phyloP scores from a whole-genome alignment of 2,797 vertebrate genomes.

The Falco cherrug region DNA sequence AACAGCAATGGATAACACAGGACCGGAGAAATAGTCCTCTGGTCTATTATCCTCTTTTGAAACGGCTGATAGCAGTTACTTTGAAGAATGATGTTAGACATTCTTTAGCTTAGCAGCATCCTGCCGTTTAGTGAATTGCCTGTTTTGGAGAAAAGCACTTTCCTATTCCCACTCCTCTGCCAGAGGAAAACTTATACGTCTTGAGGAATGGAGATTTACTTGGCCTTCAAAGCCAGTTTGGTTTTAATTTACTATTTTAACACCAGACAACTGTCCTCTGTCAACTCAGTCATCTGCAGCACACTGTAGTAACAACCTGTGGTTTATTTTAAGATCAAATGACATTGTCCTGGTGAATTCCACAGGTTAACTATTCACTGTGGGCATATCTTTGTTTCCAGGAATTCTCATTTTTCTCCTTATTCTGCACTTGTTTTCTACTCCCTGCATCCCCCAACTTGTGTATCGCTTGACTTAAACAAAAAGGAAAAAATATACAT shows the following conservation, averaged over 20 bases:
- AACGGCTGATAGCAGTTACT: neutral
- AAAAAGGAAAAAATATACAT: neutral
- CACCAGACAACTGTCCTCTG: neutral
- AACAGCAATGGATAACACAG: fast-evolving
- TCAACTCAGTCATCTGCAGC: neutral
- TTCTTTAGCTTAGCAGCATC: neutral
- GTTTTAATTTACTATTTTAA: neutral
- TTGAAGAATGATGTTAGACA: neutral
- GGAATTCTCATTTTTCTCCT: neutral
- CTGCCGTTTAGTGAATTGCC: neutral
- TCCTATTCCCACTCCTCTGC: neutral
- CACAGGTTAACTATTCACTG: neutral
- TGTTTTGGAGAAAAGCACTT: neutral
- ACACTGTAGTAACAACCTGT: neutral
- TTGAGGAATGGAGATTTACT: neutral
- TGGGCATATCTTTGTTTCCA: neutral
- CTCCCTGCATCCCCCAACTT: neutral
- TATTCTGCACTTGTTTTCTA: neutral
- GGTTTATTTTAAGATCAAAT: neutral
- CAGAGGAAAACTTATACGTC: neutral
- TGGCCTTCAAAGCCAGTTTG: neutral
- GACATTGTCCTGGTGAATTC: neutral
- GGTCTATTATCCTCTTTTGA: neutral
- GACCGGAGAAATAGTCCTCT: neutral
- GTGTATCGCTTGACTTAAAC: neutral